phyloP scores from a whole-genome alignment of 1,140 invertebrate genomes.

The Paracyclopina nana region DNA sequence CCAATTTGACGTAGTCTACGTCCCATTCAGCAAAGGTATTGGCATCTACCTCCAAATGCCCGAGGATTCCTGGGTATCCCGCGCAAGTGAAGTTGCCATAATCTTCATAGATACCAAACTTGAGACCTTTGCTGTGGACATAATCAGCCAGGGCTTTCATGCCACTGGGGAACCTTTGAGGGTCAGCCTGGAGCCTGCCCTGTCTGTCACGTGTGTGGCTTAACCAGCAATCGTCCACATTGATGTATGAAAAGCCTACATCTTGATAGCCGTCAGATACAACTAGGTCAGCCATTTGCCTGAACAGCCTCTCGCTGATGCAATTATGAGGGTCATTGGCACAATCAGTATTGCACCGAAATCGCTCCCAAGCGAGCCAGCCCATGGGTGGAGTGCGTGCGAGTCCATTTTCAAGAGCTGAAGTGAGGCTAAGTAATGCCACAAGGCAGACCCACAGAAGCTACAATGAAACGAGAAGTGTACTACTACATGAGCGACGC shows the following conservation, averaged over 20 bases:
- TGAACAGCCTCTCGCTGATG: constrained; percentile 79
- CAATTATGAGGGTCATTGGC: constrained; percentile 75
- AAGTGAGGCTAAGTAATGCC: too few relatives aligned
- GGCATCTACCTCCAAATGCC: constrained; percentile 63
- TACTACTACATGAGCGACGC: too few relatives aligned
- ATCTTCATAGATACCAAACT: constrained; percentile 94
- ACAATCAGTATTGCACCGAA: constrained; percentile 81
- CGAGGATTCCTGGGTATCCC: constrained; percentile 79
- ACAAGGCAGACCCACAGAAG: too few relatives aligned
- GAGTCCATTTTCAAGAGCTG: constrained; percentile 51
- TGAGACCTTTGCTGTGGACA: constrained; percentile 78
- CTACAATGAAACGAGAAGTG: too few relatives aligned
- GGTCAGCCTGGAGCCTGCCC: constrained; percentile 59
- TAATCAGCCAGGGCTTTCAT: constrained; percentile 74
- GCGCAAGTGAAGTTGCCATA: constrained; percentile 86
- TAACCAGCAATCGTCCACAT: constrained; percentile 88
- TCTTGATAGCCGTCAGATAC: constrained; percentile 68
- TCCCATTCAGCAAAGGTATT: constrained; percentile 87
- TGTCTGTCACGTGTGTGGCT: constrained; percentile 49
- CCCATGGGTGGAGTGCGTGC: constrained; percentile 65
- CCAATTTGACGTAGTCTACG: constrained; percentile 88
- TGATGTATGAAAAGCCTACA: constrained; percentile 73
- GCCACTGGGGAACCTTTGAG: constrained; percentile 67
- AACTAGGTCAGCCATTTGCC: constrained; percentile 71
- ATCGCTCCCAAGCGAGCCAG: constrained; percentile 87